Base-by-base conservation (phyloP, 1,140 invertebrate species). In the Bombus vancouverensis region DNA sequence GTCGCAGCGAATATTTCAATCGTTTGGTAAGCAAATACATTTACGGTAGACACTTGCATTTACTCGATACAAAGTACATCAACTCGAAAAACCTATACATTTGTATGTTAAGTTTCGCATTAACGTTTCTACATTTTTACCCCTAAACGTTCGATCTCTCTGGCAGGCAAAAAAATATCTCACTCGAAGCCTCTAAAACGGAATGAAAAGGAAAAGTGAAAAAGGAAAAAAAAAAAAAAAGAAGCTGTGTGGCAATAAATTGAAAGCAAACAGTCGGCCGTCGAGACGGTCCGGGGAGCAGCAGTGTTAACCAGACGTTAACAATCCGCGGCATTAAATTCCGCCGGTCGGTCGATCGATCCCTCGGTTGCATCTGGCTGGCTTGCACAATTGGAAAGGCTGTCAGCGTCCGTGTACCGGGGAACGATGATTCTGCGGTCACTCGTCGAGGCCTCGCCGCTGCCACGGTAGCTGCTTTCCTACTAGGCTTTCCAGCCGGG, bases 381-480 rank as follows among this genome's bases (percentile, higher is more conserved):
- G 78, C 72, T 89, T 89, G 81, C 89, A 82, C 89, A 90, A 90
- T 89, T 89, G 88, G 89, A 87, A 85, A 85, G 86, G 78, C 72
- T 85, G 88, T 87, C 88, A 78, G 88, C 81, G 66, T 39, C 74
- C 79, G 77, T 73, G 44, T 81, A 74, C 79, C 81, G 80, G 79
- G 79, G 82, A 89, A 83, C 88, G 85, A 89, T 78, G 86, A 89
- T 85, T 90, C 86, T 90, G 82, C 88, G 86, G 88, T 90, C 79
- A 75, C 78, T 81, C 77, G 57, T 86, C 71, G 75, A 53, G 10
- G 79, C 79, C 74, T 87, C 72, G 83, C 76, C 83, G 82, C 70
- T 75, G 81, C 57, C 84, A 86, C 88, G 85, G 81, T 86, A 90
- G 87, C 85, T 47, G 65, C 73, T 89, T 89, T 89, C 66, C 73